phyloP scores from a whole-genome alignment of 2,797 vertebrate genomes.

The Scleropages formosus region DNA sequence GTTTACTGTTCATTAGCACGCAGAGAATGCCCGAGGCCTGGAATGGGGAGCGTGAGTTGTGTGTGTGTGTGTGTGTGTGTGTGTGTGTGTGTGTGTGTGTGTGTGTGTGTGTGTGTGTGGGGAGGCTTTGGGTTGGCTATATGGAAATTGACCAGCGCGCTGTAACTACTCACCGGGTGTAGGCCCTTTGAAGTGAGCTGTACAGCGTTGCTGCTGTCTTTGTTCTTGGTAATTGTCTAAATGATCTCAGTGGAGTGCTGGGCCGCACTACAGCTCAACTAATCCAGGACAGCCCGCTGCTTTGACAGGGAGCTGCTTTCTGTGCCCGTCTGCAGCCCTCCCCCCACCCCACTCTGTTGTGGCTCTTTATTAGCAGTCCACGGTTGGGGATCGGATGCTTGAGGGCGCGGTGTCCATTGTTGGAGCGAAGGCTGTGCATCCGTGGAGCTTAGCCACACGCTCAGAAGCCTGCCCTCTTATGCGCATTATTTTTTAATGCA shows the following conservation, averaged over 20 bases:
- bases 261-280: slow-evolving; percentile 70
- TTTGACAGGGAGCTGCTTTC: slow-evolving; percentile 68
- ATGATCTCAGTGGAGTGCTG: slow-evolving; percentile 75
- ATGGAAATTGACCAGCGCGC: slow-evolving; percentile 81
- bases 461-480: background rate
- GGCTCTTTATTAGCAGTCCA: slow-evolving; percentile 66
- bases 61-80: no score
- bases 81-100: no score
- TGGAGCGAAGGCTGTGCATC: slow-evolving; percentile 57
- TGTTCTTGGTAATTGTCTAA: slow-evolving; percentile 86
- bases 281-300: slow-evolving; percentile 74
- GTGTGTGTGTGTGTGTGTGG: background rate
- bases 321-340: slow-evolving; percentile 47
- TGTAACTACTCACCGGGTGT: slow-evolving; percentile 73
- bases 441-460: slow-evolving; percentile 59
- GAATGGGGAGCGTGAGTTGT: no score
- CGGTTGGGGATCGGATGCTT: slow-evolving; percentile 45
- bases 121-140: slow-evolving; percentile 57
- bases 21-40: slow-evolving; percentile 7
- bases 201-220: slow-evolving; percentile 69
- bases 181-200: slow-evolving; percentile 77
- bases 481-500: slow-evolving; percentile 60
- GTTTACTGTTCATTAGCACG: slow-evolving; percentile 31
- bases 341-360: slow-evolving; percentile 64
- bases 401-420: slow-evolving; percentile 63